Conservation (phyloP, 2,888 invertebrate genomes). For the Meloe dianella region DNA sequence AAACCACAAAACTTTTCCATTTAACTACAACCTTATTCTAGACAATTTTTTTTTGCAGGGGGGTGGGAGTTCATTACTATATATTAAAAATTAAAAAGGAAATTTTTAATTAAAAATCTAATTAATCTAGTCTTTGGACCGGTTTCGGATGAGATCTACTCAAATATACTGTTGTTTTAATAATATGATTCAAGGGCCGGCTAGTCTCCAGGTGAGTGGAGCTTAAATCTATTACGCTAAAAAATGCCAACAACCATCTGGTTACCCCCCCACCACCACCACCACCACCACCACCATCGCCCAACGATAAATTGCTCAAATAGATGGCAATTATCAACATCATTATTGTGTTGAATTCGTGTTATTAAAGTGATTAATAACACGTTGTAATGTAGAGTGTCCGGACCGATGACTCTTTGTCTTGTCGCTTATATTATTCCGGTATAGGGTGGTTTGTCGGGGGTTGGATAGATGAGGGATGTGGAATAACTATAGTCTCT, state of each 20-base stretch:
- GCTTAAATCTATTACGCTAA: no score
- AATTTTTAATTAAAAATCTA: not conserved
- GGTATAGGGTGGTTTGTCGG: no score
- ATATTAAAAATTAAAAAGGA: not conserved
- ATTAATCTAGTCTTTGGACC: not conserved
- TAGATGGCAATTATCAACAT: conserved; percentile 7
- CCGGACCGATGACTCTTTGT: conserved; percentile 8
- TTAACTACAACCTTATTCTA: not conserved
- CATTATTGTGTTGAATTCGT: not conserved
- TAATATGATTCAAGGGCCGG: no score
- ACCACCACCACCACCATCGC: no score
- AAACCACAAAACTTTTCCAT: not conserved
- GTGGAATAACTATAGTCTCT: not conserved
- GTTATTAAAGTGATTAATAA: conserved; percentile 12
- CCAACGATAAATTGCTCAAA: no score
- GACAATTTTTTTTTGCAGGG: no score
- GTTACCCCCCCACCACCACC: no score
- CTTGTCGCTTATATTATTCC: not conserved
- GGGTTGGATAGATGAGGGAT: not conserved
- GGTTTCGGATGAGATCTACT: not conserved
- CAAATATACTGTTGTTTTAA: no score
- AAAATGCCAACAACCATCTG: no score
- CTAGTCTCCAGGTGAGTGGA: no score
- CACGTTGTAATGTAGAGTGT: not conserved
- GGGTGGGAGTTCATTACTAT: not conserved